Conservation (phyloP, 2,888 invertebrate species). For the Tetanocera ferruginea region DNA sequence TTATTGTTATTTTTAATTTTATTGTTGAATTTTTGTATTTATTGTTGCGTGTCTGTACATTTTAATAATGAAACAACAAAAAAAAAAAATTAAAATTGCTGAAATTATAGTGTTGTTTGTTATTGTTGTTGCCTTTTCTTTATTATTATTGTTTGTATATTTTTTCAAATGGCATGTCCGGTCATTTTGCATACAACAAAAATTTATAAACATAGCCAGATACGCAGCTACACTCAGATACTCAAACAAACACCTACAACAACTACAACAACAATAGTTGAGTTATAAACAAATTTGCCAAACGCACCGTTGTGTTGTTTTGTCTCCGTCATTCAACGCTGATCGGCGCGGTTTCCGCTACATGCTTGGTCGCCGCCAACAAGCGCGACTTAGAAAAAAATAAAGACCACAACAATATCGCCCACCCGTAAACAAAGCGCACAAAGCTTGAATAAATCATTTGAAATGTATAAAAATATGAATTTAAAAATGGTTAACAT, state of each 20-base stretch:
- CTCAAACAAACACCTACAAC: neutral
- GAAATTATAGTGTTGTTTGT: constrained; percentile 6
- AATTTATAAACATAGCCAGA: neutral
- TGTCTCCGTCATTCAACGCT: neutral
- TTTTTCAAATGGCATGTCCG: constrained; percentile 31
- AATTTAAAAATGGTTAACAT: neutral
- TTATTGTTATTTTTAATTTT: neutral
- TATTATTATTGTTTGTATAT: neutral
- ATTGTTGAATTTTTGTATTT: neutral
- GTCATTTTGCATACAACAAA: constrained; percentile 19
- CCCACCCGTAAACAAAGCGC: constrained; percentile 23
- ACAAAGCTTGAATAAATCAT: constrained; percentile 20
- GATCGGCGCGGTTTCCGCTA: neutral
- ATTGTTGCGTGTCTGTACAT: neutral
- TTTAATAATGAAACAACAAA: neutral
- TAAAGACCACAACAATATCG: neutral
- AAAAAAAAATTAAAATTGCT: too few species aligned
- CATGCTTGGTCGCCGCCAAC: neutral
- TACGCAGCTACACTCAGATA: neutral
- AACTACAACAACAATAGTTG: neutral
- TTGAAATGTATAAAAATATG: neutral
- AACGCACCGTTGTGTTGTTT: neutral
- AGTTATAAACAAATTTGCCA: neutral
- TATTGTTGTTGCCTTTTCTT: constrained; percentile 1
- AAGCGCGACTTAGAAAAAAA: neutral